Evolutionary conservation across 2,888 invertebrate species (phyloP).

Genomic region (Acrobasis consociella): DNA sequence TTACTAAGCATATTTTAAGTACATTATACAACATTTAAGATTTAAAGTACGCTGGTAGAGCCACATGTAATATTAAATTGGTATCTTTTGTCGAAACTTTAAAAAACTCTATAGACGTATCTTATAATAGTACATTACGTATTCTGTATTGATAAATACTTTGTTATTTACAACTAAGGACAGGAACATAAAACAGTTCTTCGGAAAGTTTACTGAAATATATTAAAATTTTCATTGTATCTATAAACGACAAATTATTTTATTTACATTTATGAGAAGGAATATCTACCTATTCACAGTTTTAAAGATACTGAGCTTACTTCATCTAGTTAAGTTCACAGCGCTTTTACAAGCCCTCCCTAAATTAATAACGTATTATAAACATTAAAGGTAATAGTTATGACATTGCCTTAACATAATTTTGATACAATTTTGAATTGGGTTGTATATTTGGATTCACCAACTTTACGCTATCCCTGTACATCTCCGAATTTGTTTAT

Average conservation of each 20-base stretch:
- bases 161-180: constrained; percentile 77
- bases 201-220: constrained; percentile 75
- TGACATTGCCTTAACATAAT: constrained; percentile 49
- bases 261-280: constrained; percentile 73
- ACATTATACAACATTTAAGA: constrained; percentile 74
- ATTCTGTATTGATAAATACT: constrained; percentile 60
- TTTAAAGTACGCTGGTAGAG: constrained; percentile 66
- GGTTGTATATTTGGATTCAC: constrained; percentile 50
- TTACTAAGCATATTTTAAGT: constrained; percentile 71
- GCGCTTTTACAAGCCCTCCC: constrained; percentile 66
- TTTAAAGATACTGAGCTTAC: constrained; percentile 68
- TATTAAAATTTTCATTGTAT: constrained; percentile 74
- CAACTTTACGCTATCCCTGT: constrained; percentile 74
- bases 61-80: constrained; percentile 63
- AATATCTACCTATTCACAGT: constrained; percentile 70
- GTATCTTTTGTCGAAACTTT: constrained; percentile 65
- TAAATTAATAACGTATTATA: constrained; percentile 41
- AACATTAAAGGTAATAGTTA: constrained; percentile 46
- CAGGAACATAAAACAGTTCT: constrained; percentile 81
- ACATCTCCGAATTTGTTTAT: constrained; percentile 79
- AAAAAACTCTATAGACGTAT: constrained; percentile 56
- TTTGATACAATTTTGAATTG: constrained; percentile 51
- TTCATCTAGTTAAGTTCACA: constrained; percentile 61
- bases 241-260: constrained; percentile 57
- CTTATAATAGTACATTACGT: constrained; percentile 48